Evolutionary conservation across 2,888 invertebrate genomes (phyloP).

Genomic region (Acronicta psi): DNA sequence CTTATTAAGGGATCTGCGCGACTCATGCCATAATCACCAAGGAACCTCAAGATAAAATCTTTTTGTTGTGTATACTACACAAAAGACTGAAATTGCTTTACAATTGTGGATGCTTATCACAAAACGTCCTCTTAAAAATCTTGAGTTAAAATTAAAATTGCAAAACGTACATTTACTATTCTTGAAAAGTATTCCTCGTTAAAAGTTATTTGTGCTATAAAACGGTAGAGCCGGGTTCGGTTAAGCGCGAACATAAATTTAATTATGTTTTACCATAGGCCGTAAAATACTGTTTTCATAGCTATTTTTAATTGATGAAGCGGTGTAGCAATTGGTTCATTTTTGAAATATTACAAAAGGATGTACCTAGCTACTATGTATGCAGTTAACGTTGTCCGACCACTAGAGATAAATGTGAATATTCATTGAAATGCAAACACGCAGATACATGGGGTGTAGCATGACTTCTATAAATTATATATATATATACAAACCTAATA

Average conservation of each 20-base stretch:
- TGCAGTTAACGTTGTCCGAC: constrained; percentile 17
- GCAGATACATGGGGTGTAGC: constrained; percentile 15
- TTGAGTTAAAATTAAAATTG: constrained; percentile 60
- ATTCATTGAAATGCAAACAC: constrained; percentile 45
- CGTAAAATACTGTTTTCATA: constrained; percentile 44
- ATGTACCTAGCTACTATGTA: constrained; percentile 10
- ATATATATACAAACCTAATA: constrained; percentile 2
- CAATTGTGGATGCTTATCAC: constrained; percentile 66
- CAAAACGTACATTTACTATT: constrained; percentile 48
- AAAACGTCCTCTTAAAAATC: constrained; percentile 59
- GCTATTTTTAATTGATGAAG: constrained; percentile 45
- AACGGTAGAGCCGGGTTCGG: constrained; percentile 29
- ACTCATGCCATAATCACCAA: constrained; percentile 68
- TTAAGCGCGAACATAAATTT: constrained; percentile 47
- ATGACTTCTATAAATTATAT: not conserved
- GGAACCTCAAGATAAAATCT: constrained; percentile 70
- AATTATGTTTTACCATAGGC: constrained; percentile 43
- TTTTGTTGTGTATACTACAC: constrained; percentile 69
- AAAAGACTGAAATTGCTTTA: constrained; percentile 70
- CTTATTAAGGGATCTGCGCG: constrained; percentile 63
- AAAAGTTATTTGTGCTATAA: constrained; percentile 40
- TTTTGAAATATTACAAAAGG: constrained; percentile 21
- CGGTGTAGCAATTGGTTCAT: constrained; percentile 26
- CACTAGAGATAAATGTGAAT: constrained; percentile 40
- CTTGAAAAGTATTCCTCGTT: constrained; percentile 42